phyloP scores from a whole-genome alignment of 2,113 vertebrate genomes.

The Bubo blakistoni region DNA sequence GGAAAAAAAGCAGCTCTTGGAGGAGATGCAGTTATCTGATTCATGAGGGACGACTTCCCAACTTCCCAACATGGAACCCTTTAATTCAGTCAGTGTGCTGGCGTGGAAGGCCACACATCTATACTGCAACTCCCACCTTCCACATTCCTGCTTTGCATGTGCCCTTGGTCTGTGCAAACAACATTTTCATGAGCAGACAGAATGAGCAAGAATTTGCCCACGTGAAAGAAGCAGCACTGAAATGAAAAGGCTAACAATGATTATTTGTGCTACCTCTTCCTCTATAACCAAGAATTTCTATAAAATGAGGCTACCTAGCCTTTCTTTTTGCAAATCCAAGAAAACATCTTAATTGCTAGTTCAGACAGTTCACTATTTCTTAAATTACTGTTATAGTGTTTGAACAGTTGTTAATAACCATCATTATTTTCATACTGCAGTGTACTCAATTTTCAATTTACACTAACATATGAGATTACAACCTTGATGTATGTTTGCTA shows the following conservation, averaged over 20 bases:
- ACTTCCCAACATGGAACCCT: not conserved
- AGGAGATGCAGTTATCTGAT: not conserved
- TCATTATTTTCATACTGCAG: not conserved
- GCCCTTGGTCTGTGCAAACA: not conserved
- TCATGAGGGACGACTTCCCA: not conserved
- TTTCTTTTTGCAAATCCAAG: no score
- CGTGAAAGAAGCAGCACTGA: not conserved
- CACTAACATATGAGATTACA: not conserved
- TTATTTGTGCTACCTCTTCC: not conserved
- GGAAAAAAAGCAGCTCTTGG: not conserved
- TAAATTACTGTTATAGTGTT: not conserved
- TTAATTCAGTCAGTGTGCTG: not conserved
- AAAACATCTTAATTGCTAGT: no score
- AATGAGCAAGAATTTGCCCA: not conserved
- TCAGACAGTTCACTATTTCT: no score
- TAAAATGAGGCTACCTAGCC: not conserved
- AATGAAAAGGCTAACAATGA: not conserved
- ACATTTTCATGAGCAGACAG: not conserved
- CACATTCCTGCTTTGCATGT: not conserved
- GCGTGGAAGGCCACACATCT: not conserved
- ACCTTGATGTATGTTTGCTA: fast-evolving
- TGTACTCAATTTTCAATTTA: not conserved
- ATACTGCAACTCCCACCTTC: not conserved
- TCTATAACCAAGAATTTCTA: not conserved
- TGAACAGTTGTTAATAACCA: not conserved